Percentiles rank a stretch among this genome's conserved stretches.
Conservation (phyloP, 2,888 invertebrate genomes). For the Ophion obscuratus region DNA sequence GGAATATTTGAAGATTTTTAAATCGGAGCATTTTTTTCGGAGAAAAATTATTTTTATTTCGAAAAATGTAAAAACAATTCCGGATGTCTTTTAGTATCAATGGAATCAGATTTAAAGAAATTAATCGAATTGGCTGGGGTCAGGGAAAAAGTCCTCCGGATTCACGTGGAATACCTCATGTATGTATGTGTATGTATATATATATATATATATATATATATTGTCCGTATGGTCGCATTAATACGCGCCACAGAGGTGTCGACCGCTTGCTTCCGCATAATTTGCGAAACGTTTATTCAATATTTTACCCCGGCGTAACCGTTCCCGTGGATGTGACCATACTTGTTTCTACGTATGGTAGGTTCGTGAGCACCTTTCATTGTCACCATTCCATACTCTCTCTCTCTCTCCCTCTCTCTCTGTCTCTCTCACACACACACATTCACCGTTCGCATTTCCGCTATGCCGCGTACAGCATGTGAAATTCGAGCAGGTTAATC, state of each 20-base stretch:
- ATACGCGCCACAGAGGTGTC: conserved; percentile 60
- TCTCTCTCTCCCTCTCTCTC: conserved; percentile 29
- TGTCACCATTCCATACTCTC: conserved; percentile 34
- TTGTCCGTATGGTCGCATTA: conserved; percentile 43
- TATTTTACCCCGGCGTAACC: conserved; percentile 64
- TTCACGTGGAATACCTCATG: too few relatives aligned
- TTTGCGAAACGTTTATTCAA: conserved; percentile 69
- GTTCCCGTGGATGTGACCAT: conserved; percentile 26
- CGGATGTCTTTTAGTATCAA: too few relatives aligned
- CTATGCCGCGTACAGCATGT: conserved; percentile 23
- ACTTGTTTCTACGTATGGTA: conserved; percentile 21
- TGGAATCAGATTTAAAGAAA: too few relatives aligned
- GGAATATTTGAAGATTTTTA: too few relatives aligned
- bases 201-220: conserved; percentile 8
- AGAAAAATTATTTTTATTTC: too few relatives aligned
- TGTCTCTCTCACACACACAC: conserved; percentile 3
- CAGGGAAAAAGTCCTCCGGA: too few relatives aligned
- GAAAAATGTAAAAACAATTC: too few relatives aligned
- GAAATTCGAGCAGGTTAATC: conserved; percentile 69
- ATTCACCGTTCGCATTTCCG: conserved; percentile 31
- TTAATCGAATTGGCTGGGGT: too few relatives aligned
- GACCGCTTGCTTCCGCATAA: conserved; percentile 68
- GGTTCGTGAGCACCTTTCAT: conserved; percentile 49
- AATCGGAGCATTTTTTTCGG: too few relatives aligned
- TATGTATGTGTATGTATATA: conserved; percentile 3